Conservation (phyloP, 2,797 vertebrate genomes). For the Eurystomus glaucurus region DNA sequence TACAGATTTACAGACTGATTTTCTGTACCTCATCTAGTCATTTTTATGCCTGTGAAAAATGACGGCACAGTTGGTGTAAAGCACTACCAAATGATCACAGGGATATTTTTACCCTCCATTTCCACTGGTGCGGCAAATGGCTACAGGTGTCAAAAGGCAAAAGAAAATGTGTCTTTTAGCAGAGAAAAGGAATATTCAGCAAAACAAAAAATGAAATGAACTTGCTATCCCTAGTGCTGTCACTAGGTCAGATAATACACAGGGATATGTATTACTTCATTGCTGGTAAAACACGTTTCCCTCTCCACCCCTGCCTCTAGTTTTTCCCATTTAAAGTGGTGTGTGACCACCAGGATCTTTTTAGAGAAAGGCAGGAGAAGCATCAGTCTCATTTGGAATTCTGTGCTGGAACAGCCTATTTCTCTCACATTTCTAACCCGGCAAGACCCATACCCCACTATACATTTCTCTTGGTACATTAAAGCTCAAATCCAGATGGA, state of each 20-base stretch:
- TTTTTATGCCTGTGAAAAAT: constrained; percentile 40
- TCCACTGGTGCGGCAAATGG: background rate
- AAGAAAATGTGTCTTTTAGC: background rate
- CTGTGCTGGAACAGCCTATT: background rate
- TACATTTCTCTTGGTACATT: background rate
- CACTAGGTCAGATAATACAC: background rate
- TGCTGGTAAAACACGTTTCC: rapidly evolving
- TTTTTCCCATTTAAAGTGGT: background rate
- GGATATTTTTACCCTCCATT: constrained; percentile 52
- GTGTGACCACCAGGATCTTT: rapidly evolving
- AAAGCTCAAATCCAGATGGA: constrained; percentile 26
- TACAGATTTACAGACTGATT: constrained; percentile 50
- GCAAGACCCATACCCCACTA: background rate
- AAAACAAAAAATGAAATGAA: background rate
- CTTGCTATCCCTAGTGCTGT: background rate
- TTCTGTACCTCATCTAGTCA: constrained; percentile 50
- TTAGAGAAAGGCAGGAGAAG: background rate
- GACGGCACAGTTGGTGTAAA: constrained; percentile 35
- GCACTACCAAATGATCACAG: background rate
- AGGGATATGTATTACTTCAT: rapidly evolving
- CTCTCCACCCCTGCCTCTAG: background rate
- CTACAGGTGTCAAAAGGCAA: constrained; percentile 51
- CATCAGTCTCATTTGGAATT: background rate
- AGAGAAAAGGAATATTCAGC: background rate
- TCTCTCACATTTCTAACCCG: background rate